Conservation (phyloP, 2,797 vertebrate species). For the Notolabrus celidotus region DNA sequence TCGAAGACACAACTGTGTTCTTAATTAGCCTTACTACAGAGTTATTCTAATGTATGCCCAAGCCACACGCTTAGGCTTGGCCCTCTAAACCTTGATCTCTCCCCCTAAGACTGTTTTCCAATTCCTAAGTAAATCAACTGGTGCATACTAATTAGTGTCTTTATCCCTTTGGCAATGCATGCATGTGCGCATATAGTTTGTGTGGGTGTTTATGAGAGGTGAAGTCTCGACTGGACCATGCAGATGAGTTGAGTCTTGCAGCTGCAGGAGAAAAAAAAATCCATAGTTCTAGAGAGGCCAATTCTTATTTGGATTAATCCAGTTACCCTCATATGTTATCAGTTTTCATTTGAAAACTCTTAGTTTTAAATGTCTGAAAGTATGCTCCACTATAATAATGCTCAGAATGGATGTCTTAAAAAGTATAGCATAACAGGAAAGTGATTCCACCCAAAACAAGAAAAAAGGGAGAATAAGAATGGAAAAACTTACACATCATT, state of each 20-base stretch:
- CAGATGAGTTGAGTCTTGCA: conserved; percentile 29
- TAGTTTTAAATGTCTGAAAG: background rate
- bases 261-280: conserved; percentile 33
- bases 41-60: background rate
- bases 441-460: background rate
- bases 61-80: conserved; percentile 1
- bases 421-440: background rate
- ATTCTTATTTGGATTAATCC: background rate
- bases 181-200: conserved; percentile 1
- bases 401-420: background rate
- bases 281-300: too few relatives aligned
- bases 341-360: background rate
- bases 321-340: background rate
- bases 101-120: conserved; percentile 51
- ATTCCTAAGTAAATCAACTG: conserved; percentile 64
- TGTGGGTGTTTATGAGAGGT: background rate
- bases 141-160: conserved; percentile 70
- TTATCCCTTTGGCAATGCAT: conserved; percentile 55
- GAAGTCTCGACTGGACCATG: conserved; percentile 43
- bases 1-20: conserved; percentile 11
- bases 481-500: background rate
- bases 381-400: background rate
- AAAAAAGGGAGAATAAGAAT: background rate
- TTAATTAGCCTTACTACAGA: conserved; percentile 43
- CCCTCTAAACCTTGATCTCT: conserved; percentile 45